These are phyloP conservation scores for Ochotona curzoniae DNA, from an alignment of 2,113 vertebrate species.

Conservation along the genomic window DNA sequence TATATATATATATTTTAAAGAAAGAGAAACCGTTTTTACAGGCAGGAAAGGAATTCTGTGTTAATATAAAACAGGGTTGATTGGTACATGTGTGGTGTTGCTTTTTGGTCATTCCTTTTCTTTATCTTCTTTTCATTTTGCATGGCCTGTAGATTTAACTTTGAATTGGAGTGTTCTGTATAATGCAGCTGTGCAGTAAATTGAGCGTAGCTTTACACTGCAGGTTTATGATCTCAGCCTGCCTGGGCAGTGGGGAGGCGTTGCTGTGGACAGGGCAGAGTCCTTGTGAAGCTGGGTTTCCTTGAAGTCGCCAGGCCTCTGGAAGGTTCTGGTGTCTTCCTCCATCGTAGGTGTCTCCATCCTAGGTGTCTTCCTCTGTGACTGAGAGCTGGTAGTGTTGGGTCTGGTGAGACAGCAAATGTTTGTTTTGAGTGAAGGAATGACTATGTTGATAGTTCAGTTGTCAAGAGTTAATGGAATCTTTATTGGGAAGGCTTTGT, in stretches of 20 bases:
- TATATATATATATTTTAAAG: too few species aligned
- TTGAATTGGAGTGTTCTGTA: not conserved
- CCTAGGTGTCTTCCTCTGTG: not conserved
- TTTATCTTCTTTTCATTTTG: constrained; percentile 41
- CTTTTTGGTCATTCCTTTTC: constrained; percentile 12
- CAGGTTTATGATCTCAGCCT: not conserved
- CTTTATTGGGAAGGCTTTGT: constrained; percentile 48
- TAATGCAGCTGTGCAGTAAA: not conserved
- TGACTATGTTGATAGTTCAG: not conserved
- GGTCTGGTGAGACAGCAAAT: not conserved
- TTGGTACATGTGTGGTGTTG: not conserved
- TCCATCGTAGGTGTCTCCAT: constrained; percentile 21
- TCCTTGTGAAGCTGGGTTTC: not conserved
- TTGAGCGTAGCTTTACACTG: not conserved
- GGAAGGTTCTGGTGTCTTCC: not conserved
- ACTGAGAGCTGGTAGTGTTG: not conserved
- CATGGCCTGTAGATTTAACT: constrained; percentile 20
- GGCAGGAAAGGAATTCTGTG: not conserved
- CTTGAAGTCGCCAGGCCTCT: not conserved
- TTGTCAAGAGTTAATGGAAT: not conserved
- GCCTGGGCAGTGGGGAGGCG: not conserved
- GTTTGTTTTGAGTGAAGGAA: not conserved
- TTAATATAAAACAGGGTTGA: not conserved
- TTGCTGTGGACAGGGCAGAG: constrained; percentile 21
- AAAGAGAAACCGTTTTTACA: not conserved